These are phyloP conservation scores for Steatornis caripensis DNA, from an alignment of 2,113 vertebrate species.

Conservation along the genomic window DNA sequence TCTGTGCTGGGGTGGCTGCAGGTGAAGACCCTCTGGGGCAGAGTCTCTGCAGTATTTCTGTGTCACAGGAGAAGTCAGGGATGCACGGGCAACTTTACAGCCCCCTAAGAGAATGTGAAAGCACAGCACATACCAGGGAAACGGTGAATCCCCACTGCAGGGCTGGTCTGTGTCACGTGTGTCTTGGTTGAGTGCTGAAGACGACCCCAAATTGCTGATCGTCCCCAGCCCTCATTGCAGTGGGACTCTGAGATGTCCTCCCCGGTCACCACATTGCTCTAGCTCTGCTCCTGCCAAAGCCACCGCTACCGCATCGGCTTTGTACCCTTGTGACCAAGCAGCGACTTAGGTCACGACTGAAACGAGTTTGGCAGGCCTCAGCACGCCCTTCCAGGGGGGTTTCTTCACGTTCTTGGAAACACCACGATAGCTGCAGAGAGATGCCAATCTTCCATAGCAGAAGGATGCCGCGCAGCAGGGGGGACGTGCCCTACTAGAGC, in stretches of 20 bases:
- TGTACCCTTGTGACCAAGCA: not conserved
- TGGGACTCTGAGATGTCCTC: not conserved
- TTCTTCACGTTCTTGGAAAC: not conserved
- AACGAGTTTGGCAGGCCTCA: not conserved
- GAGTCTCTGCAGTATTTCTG: not conserved
- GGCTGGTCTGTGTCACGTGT: not conserved
- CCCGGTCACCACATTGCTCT: not conserved
- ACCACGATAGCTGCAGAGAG: not conserved
- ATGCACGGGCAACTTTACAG: not conserved
- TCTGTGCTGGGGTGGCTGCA: not conserved
- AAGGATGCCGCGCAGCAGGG: not conserved
- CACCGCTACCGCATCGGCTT: not conserved
- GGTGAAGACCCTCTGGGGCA: not conserved
- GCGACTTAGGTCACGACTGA: not conserved
- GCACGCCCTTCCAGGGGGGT: not conserved
- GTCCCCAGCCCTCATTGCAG: fast-evolving
- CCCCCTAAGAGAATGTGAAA: not conserved
- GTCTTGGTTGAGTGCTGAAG: not conserved
- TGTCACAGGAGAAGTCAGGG: not conserved
- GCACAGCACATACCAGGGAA: not conserved
- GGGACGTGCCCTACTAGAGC: not conserved
- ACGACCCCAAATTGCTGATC: not conserved
- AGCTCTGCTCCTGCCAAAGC: not conserved
- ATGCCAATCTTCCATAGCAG: not conserved
- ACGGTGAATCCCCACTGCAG: not conserved